Conservation (phyloP, 2,797 vertebrate genomes). For the Syngnathus rostellatus region DNA sequence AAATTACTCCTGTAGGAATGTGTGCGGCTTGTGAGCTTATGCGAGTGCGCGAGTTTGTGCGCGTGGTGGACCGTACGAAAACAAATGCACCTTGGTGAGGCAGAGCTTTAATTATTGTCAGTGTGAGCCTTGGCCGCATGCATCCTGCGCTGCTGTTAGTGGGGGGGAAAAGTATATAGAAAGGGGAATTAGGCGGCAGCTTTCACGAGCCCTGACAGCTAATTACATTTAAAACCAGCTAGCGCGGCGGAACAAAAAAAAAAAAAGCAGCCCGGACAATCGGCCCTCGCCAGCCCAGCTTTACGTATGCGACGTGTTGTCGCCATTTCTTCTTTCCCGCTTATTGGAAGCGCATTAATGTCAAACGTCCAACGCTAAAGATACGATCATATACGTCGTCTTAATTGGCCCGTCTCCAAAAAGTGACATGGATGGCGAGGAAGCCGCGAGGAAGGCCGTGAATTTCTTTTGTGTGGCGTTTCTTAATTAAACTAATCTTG, state of each 20-base stretch:
- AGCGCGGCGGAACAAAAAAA: constrained; percentile 36
- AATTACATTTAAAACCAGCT: constrained; percentile 62
- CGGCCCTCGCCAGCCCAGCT: neutral
- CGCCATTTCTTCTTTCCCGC: neutral
- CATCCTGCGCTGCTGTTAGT: constrained; percentile 21
- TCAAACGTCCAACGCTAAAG: neutral
- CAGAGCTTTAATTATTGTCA: constrained; percentile 67
- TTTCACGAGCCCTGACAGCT: constrained; percentile 64
- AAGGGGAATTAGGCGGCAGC: constrained; percentile 51
- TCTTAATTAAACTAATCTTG: constrained; percentile 46
- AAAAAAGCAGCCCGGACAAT: constrained; percentile 56
- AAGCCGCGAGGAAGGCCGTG: neutral
- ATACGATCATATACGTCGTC: neutral
- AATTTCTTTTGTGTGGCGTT: constrained; percentile 21
- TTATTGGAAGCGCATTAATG: neutral
- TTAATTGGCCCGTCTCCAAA: neutral
- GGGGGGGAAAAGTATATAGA: constrained; percentile 45
- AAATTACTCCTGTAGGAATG: constrained; percentile 46
- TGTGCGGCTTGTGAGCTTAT: neutral
- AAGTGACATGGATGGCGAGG: neutral
- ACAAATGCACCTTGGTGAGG: constrained; percentile 52
- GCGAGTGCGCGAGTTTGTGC: neutral
- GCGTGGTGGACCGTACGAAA: constrained; percentile 16
- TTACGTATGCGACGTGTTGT: neutral
- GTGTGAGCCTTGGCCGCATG: constrained; percentile 55